Evolutionary conservation across 2,888 invertebrate genomes (phyloP), one percentile per base, ranked within the genome.

Genomic region (Drosophila meridiana): DNA sequence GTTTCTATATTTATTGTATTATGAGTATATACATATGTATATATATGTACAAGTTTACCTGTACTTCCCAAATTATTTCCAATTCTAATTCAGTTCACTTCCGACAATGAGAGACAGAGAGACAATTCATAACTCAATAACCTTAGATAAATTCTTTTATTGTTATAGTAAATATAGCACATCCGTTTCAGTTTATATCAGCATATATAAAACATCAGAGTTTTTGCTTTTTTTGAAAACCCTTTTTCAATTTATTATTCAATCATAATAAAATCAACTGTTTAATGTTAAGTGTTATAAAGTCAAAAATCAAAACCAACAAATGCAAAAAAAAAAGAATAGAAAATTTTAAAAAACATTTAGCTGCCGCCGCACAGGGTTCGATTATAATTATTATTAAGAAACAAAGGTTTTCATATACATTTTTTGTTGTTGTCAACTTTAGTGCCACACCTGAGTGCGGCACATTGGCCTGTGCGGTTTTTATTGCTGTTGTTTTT

Each of bases 181-280:
- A 5, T 50, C 50, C 50, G 34, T 11, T 9, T 50, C 50, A 34
- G 32, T 52, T 52, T 52, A 20, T 20, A 20, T 32, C 34, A 52
- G 34, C 34, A 52, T 38, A 55, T 55, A 55, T 55, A 9, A 34
- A 40, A 34, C 53, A 26, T 50, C 55, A 11, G n/a, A 36, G 11
- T 40, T 67, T 57, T 72, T 79, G 69, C 77, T 30, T 60, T 58
- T 61, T 76, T 80, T 75, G 77, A 64, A 89, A 89, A 84, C 82
- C 84, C 84, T 71, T 74, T 88, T 83, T 76, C 20, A 65, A 64
- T 84, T 89, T 84, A 76, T 89, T 87, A 69, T 62, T 61, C 71
- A 67, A 76, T 65, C 43, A 73, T 59, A 74, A 66, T 72, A 74
- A 74, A 80, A 68, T 74, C 77, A 74, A 48, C 26, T 77, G 82